phyloP scores from a whole-genome alignment of 2,113 vertebrate species.

The Saimiri boliviensis region DNA sequence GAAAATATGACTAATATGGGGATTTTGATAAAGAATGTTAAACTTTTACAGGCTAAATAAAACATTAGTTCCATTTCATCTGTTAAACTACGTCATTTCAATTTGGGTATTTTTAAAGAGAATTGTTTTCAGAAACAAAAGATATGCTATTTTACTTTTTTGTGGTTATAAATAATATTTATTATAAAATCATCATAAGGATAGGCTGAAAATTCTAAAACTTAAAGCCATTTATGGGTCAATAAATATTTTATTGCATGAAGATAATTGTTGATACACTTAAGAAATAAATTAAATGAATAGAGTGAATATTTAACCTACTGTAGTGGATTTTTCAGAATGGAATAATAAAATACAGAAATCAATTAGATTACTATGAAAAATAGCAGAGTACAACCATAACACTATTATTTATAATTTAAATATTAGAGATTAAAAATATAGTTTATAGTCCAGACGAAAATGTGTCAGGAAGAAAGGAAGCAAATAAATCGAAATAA shows the following conservation, averaged over 20 bases:
- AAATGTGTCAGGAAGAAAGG: neutral
- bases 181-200: neutral
- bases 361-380: neutral
- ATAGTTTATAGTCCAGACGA: neutral
- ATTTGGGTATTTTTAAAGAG: neutral
- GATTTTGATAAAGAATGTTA: conserved; percentile 11
- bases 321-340: neutral
- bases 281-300: neutral
- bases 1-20: neutral
- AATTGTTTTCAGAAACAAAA: neutral
- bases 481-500: neutral
- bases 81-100: conserved; percentile 5
- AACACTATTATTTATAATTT: neutral
- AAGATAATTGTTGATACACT: neutral
- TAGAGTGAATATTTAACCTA: neutral
- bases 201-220: neutral
- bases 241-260: neutral
- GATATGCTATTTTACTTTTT: neutral
- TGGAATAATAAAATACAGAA: neutral
- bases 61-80: neutral
- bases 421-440: neutral
- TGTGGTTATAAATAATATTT: neutral
- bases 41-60: neutral
- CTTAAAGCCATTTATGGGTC: neutral
- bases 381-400: neutral